Evolutionary conservation across 2,797 vertebrate species (phyloP).

Genomic region (Sparidentex hasta): DNA sequence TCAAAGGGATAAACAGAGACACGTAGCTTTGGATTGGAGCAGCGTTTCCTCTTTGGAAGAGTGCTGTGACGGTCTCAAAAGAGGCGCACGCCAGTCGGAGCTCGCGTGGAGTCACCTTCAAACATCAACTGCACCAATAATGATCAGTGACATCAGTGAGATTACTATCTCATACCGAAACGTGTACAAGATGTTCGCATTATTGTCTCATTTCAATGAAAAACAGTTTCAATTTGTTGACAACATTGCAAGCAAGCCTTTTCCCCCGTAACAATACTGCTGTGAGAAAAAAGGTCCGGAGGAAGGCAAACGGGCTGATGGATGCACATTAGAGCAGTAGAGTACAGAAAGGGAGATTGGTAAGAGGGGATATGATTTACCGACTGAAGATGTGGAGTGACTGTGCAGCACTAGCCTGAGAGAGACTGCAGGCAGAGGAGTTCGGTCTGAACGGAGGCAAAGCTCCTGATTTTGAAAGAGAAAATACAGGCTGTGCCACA

Average conservation of each 20-base stretch:
- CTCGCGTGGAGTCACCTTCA: conserved; percentile 61
- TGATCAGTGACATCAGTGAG: conserved; percentile 10
- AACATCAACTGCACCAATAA: conserved; percentile 16
- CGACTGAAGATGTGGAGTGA: conserved; percentile 13
- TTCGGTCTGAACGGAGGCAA: conserved; percentile 21
- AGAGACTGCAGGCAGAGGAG: neutral
- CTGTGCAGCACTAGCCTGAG: conserved; percentile 14
- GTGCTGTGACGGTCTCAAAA: conserved; percentile 21
- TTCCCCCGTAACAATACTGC: neutral
- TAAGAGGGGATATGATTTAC: conserved; percentile 28
- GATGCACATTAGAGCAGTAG: conserved; percentile 28
- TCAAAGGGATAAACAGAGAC: conserved; percentile 59
- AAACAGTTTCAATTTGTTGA: conserved; percentile 5
- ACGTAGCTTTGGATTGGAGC: conserved; percentile 36
- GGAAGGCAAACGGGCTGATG: conserved; percentile 17
- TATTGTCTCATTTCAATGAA: conserved; percentile 1
- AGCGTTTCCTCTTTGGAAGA: conserved; percentile 42
- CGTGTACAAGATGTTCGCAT: neutral
- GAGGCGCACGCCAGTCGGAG: conserved; percentile 10
- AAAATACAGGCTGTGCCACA: conserved; percentile 1
- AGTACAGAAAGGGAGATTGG: conserved; percentile 5
- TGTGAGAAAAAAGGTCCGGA: conserved; percentile 1
- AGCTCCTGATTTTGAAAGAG: conserved; percentile 7
- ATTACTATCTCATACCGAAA: neutral
- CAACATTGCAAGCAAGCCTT: neutral